Conservation (phyloP, 2,888 invertebrate genomes). For the Drosophila aldrichi region DNA sequence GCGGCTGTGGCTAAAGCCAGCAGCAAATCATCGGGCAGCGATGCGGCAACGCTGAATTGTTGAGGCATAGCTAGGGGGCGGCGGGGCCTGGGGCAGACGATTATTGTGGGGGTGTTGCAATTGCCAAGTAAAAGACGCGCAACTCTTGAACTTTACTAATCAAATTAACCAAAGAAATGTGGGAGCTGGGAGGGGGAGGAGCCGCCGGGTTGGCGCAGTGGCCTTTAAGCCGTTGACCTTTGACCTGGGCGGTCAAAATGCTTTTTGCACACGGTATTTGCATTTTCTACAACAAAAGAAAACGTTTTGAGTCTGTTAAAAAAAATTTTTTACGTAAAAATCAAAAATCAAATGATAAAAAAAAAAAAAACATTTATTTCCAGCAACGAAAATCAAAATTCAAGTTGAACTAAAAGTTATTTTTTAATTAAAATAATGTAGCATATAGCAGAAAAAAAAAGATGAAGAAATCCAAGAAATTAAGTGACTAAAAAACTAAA, state of each 20-base stretch:
- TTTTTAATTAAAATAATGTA: conserved; percentile 32
- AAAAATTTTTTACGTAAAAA: conserved; percentile 5
- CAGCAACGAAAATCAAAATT: conserved; percentile 63
- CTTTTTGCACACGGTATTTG: conserved; percentile 16
- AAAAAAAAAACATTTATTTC: conserved; percentile 39
- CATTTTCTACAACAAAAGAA: conserved; percentile 40
- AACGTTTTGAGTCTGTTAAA: conserved; percentile 1
- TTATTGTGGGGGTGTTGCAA: background rate
- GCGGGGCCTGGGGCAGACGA: background rate
- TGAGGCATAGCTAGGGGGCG: conserved; percentile 10
- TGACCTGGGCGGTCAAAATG: conserved; percentile 17
- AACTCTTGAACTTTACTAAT: conserved; percentile 58
- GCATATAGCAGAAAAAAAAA: conserved; percentile 16
- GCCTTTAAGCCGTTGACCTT: conserved; percentile 21
- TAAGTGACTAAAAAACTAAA: conserved; percentile 54
- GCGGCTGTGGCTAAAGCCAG: conserved; percentile 56
- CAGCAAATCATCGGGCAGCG: conserved; percentile 31
- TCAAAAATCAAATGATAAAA: background rate
- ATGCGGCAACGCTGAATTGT: conserved; percentile 50
- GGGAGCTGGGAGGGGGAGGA: background rate
- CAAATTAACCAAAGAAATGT: conserved; percentile 71
- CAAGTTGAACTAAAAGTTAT: conserved; percentile 43
- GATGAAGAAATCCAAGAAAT: conserved; percentile 5
- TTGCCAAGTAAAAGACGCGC: conserved; percentile 24
- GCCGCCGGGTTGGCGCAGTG: background rate